These are phyloP conservation scores for Cephonodes hylas DNA, from an alignment of 2,888 invertebrate species.

Conservation along the genomic window DNA sequence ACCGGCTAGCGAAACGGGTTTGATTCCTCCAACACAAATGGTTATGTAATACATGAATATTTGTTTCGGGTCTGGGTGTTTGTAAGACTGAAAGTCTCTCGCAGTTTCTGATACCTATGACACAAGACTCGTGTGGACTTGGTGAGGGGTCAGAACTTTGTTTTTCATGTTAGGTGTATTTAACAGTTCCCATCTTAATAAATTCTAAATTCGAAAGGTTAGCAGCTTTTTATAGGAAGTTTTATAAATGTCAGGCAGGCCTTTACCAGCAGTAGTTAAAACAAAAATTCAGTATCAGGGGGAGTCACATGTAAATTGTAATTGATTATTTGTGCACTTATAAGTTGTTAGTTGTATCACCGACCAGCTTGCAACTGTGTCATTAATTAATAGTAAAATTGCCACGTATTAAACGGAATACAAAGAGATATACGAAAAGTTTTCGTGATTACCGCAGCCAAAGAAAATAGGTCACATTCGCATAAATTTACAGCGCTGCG, in stretches of 20 bases:
- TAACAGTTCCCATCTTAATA: not conserved
- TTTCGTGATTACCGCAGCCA: not conserved
- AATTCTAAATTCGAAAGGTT: too few species aligned
- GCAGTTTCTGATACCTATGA: too few species aligned
- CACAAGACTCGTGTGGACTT: not conserved
- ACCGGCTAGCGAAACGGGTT: too few species aligned
- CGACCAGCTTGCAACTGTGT: not conserved
- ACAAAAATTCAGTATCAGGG: too few species aligned
- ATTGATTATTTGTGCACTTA: too few species aligned
- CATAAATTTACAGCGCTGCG: not conserved
- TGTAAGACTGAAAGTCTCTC: not conserved
- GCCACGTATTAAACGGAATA: not conserved
- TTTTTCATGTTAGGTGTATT: not conserved
- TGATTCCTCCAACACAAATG: too few species aligned
- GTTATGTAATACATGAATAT: not conserved
- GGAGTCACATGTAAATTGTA: too few species aligned
- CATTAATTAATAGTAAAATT: not conserved
- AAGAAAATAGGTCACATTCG: slow-evolving; percentile 1
- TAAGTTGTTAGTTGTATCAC: too few species aligned
- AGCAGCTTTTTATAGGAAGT: too few species aligned
- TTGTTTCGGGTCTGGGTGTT: not conserved
- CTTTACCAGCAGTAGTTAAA: too few species aligned
- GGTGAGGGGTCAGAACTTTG: not conserved
- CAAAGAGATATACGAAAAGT: not conserved
- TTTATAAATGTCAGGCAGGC: too few species aligned